phyloP scores from a whole-genome alignment of 2,797 vertebrate genomes.

The Hylomyscus alleni region DNA sequence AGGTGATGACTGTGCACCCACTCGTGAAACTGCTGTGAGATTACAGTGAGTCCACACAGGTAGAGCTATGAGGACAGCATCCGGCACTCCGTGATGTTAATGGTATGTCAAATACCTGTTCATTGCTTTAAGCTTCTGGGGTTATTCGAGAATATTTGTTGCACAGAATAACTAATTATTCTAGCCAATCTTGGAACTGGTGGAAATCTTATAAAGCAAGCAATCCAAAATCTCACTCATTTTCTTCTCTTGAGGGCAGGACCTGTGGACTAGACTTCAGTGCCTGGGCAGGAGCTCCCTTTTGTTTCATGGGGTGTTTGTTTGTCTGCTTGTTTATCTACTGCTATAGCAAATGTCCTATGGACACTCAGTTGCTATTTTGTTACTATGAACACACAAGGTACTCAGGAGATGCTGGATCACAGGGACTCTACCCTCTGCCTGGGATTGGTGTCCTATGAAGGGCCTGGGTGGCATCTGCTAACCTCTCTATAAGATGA shows the following conservation, averaged over 20 bases:
- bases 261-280: background rate
- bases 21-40: background rate
- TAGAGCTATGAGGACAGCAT: background rate
- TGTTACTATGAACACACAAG: background rate
- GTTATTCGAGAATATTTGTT: slow-evolving; percentile 1
- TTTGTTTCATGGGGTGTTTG: background rate
- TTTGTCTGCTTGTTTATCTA: background rate
- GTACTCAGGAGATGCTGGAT: background rate
- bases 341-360: background rate
- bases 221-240: background rate
- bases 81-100: background rate
- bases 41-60: background rate
- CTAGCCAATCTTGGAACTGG: background rate
- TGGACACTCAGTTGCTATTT: background rate
- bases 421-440: background rate
- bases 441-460: background rate
- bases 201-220: background rate
- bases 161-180: background rate
- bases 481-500: background rate
- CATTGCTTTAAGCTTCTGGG: background rate
- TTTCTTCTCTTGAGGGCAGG: background rate
- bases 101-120: background rate
- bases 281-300: background rate
- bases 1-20: background rate
- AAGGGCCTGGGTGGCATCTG: background rate